phyloP scores from a whole-genome alignment of 2,113 vertebrate species.

The Alexandromys fortis region DNA sequence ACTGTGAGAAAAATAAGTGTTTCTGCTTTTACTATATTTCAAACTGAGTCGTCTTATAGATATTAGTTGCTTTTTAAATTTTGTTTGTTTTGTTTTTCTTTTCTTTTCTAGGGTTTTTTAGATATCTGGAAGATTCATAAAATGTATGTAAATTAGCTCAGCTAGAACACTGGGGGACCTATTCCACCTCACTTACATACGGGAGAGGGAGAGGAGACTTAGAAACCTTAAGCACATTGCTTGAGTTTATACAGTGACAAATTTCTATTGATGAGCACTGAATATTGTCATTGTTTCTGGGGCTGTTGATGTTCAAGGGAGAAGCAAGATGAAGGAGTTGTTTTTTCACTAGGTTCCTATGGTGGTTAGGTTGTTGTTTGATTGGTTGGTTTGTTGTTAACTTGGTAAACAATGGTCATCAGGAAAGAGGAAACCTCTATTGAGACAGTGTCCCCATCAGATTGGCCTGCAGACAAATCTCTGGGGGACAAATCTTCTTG shows the following conservation, averaged over 20 bases:
- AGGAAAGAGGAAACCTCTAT: neutral
- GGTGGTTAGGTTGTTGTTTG: neutral
- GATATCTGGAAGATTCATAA: neutral
- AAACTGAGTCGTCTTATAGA: neutral
- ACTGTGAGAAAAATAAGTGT: neutral
- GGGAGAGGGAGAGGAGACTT: too few relatives aligned
- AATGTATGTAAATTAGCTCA: neutral
- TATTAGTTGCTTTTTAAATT: neutral
- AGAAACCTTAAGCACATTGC: too few relatives aligned
- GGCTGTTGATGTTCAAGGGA: neutral
- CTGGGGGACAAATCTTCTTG: neutral
- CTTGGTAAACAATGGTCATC: neutral
- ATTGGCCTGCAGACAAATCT: neutral
- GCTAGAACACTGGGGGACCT: too few relatives aligned
- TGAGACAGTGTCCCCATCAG: neutral
- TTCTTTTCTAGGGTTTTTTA: neutral
- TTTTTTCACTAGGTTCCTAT: neutral
- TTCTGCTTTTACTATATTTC: neutral
- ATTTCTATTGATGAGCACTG: neutral
- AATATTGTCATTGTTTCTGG: neutral
- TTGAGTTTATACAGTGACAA: neutral
- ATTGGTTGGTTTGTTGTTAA: neutral
- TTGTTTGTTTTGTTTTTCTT: neutral
- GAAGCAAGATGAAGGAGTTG: neutral
- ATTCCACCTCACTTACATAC: neutral